These are phyloP conservation scores for Gymnoscelis rufifasciata DNA, from an alignment of 2,888 invertebrate species.

Conservation along the genomic window DNA sequence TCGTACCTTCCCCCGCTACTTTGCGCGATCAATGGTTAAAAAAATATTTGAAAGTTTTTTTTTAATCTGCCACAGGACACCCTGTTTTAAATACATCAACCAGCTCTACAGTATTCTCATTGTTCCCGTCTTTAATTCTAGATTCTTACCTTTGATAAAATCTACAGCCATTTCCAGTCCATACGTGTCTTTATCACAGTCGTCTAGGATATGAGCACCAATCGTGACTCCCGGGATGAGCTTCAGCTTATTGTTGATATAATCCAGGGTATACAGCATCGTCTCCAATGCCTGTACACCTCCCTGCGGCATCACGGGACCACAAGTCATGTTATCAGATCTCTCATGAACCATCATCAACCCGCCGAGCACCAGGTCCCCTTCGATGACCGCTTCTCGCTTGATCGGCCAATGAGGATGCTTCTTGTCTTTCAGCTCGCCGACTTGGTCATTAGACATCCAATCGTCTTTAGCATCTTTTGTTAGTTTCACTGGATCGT, in stretches of 20 bases:
- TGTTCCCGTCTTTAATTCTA: too few relatives aligned
- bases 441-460: constrained; percentile 63
- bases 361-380: constrained; percentile 92
- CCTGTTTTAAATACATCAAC: too few relatives aligned
- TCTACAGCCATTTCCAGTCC: constrained; percentile 97
- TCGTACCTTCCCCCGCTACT: too few relatives aligned
- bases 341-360: constrained; percentile 96
- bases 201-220: constrained; percentile 94
- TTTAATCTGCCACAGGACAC: too few relatives aligned
- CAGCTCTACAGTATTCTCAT: too few relatives aligned
- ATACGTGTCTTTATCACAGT: constrained; percentile 97
- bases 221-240: constrained; percentile 87
- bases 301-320: constrained; percentile 96
- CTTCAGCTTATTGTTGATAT: constrained; percentile 82
- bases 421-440: constrained; percentile 63
- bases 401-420: constrained; percentile 87
- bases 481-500: constrained; percentile 33
- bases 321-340: constrained; percentile 92
- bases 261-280: constrained; percentile 94
- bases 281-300: constrained; percentile 93
- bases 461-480: constrained; percentile 52
- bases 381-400: constrained; percentile 91
- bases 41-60: too few relatives aligned
- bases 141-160: constrained; percentile 93
- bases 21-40: too few relatives aligned